Base-by-base conservation (phyloP, 2,888 invertebrate genomes). In the Blera fallax region DNA sequence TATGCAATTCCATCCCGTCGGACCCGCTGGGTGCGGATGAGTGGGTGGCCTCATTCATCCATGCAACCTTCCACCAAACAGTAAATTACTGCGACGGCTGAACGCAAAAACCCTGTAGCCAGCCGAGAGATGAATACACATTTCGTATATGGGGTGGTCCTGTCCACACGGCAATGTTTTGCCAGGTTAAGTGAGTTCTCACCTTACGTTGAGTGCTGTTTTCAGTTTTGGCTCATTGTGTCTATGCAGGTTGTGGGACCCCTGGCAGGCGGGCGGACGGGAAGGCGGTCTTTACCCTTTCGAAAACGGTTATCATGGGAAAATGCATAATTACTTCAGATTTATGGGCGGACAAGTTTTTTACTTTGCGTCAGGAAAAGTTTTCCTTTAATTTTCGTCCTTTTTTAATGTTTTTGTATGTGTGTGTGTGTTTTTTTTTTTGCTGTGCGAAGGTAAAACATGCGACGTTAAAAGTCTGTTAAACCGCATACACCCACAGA, bases 301-400 rank as follows among this genome's bases (percentile, higher is more conserved):
- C 45, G 62, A 48, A 56, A 14, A 50, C 14, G 70, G 50, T 21
- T 79, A 72, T 73, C 72, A 65, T 64, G 56, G 64, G 56, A 64
- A 64, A 72, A 73, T 73, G 64, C 72, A 73, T 79, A 79, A 79
- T 79, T 79, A 79, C 79, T 79, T 79, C 56, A 79, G 79, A 79
- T 79, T 79, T 79, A 79, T 79, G 79, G 43, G 24, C 37, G 48
- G 58, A 29, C 40, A 43, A 32, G 48, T 34, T 32, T 21, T 60
- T 54, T 67, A 50, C 62, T 45, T 34, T 56, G 16, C 10, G 29
- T 5, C 24, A 24, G 69, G 10, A 29, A 79, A 79, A 64, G 45
- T 79, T 56, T 72, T 56, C 37, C 54, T n/a, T 62, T 29, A 56
- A 48, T 65, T 64, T 72, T 34, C 52, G 18, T 64, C n/a, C 18